These are phyloP conservation scores for Caiman crocodilus DNA, from an alignment of 2,797 vertebrate genomes.

Conservation along the genomic window DNA sequence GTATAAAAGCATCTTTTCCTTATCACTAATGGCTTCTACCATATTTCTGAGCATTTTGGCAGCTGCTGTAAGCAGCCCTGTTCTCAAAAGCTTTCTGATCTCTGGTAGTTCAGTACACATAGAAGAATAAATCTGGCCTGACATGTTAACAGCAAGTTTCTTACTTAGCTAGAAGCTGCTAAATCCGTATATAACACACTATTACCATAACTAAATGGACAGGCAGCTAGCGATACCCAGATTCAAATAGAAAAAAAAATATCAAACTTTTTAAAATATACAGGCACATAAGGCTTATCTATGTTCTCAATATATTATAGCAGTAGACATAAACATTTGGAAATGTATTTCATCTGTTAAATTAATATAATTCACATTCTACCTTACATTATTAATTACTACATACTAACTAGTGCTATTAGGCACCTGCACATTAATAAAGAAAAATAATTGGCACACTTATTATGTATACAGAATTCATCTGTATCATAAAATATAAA, in stretches of 20 bases:
- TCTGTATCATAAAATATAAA: not conserved
- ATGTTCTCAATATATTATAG: not conserved
- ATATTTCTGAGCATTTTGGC: not conserved
- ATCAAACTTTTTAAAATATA: not conserved
- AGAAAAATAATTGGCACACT: not conserved
- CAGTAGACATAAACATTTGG: not conserved
- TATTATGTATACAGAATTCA: not conserved
- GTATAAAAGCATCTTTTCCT: not conserved
- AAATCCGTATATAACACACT: not conserved
- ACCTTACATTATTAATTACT: not conserved
- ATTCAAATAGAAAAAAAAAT: not conserved
- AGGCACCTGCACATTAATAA: not conserved
- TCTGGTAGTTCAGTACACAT: not conserved
- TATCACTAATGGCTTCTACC: not conserved
- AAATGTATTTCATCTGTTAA: not conserved
- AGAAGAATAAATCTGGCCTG: not conserved
- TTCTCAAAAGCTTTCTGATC: slow-evolving; percentile 12
- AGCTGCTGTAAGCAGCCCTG: not conserved
- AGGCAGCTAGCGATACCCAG: not conserved
- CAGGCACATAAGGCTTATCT: not conserved
- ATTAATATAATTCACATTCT: not conserved
- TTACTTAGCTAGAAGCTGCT: not conserved
- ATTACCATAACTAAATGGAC: not conserved
- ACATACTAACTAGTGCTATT: not conserved
- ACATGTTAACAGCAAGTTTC: not conserved